Base-by-base conservation (phyloP, 2,113 vertebrate species). In the Hyla sarda region DNA sequence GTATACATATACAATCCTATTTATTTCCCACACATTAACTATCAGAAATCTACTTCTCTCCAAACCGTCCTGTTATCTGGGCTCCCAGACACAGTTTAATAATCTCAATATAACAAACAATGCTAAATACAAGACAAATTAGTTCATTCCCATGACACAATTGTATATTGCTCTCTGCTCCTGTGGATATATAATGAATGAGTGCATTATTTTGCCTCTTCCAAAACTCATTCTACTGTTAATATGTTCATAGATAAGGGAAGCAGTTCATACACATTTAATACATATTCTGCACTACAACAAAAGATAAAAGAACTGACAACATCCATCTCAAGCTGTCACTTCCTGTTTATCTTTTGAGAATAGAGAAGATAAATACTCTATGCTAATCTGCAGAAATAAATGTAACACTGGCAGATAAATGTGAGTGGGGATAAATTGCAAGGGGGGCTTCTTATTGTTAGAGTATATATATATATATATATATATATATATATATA, bases 191-290 rank as follows among this genome's bases (percentile, higher is more conserved):
- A 82, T 87, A 87, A 82, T 75, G 77, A 87, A 82, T 87, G 28
- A 65, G 30, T 74, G 69, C 67, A 73, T 81, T 87, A 81, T 37
- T 74, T 30, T 74, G 47, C 52, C 37, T 56, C 50, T 69, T 50
- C 85, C 67, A 82, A 73, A 87, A 87, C 67, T 74, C 85, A 82
- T 87, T 87, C 69, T 62, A 82, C 54, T 60, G 78, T 87, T 87
- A 87, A 87, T 87, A 87, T 87, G 78, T 87, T 82, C 72, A 82
- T 58, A 81, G 85, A 87, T 87, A 87, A 87, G 85, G 37, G 79
- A 82, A 82, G 81, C 85, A 81, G 81, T 87, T 74, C 78, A 81
- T 87, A 87, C 85, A 87, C 85, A 82, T 87, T 86, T 87, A 82
- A 87, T 87, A 87, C 85, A 87, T 82, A 87, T 87, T 87, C 85